These are phyloP conservation scores for Leistus spinibarbis DNA, from an alignment of 2,888 invertebrate genomes.

Conservation along the genomic window DNA sequence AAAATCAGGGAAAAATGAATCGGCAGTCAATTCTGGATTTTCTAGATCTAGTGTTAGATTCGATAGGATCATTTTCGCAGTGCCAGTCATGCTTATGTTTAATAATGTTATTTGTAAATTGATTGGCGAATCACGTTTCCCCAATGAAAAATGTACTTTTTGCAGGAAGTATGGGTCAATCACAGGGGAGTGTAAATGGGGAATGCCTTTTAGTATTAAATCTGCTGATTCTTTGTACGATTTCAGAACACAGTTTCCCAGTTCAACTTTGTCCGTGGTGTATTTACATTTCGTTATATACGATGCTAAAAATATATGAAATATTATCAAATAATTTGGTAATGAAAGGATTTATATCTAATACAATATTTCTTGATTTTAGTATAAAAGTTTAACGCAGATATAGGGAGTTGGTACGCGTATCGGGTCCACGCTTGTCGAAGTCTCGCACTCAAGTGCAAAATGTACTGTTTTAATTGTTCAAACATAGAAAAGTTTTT, in stretches of 20 bases:
- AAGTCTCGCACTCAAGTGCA: too few species aligned
- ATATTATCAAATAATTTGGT: not conserved
- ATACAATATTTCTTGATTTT: too few species aligned
- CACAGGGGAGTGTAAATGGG: conserved; percentile 50
- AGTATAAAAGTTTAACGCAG: too few species aligned
- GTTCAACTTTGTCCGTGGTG: conserved; percentile 2
- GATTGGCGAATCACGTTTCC: conserved; percentile 42
- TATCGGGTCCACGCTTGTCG: too few species aligned
- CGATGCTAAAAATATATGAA: conserved; percentile 12
- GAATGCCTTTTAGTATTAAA: conserved; percentile 46
- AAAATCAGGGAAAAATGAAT: conserved; percentile 63
- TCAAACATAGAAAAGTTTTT: too few species aligned
- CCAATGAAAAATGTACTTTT: conserved; percentile 46
- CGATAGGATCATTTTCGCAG: conserved; percentile 44
- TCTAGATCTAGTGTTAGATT: conserved; percentile 43
- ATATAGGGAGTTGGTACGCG: too few species aligned
- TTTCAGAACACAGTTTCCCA: conserved; percentile 22
- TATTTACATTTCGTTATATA: conserved; percentile 20
- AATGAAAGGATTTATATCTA: too few species aligned
- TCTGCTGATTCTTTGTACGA: not conserved
- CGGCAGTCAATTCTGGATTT: conserved; percentile 50
- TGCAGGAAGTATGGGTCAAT: conserved; percentile 48
- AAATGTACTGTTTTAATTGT: too few species aligned
- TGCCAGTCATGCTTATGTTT: conserved; percentile 45
- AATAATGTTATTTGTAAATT: conserved; percentile 46